phyloP scores from a whole-genome alignment of 2,113 vertebrate genomes.

The Pterophyllum scalare region DNA sequence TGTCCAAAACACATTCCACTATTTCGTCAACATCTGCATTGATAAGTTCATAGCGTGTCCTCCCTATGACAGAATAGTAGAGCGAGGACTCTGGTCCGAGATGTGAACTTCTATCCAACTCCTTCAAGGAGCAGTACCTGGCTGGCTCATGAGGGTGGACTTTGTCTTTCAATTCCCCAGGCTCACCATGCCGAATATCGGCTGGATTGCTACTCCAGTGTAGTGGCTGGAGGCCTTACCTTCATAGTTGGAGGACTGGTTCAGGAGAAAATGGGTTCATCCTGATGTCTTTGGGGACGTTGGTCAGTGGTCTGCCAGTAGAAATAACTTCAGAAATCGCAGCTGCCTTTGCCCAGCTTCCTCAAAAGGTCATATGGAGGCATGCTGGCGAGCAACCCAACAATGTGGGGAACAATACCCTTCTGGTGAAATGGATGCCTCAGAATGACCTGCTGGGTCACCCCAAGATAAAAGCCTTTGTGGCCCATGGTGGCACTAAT shows the following conservation, averaged over 20 bases:
- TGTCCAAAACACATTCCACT: slow-evolving; percentile 60
- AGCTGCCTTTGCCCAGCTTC: slow-evolving; percentile 77
- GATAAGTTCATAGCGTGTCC: slow-evolving; percentile 57
- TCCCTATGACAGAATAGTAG: slow-evolving; percentile 66
- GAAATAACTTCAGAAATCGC: slow-evolving; percentile 77
- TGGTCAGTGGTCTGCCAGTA: slow-evolving; percentile 71
- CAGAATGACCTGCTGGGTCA: slow-evolving; percentile 83
- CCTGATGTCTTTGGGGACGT: slow-evolving; percentile 79
- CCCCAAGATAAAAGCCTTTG: slow-evolving; percentile 74
- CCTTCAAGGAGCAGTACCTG: slow-evolving; percentile 73
- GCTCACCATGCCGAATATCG: slow-evolving; percentile 78
- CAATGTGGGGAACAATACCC: slow-evolving; percentile 79
- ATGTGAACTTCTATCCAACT: slow-evolving; percentile 74
- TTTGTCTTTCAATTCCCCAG: slow-evolving; percentile 80
- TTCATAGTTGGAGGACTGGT: slow-evolving; percentile 77
- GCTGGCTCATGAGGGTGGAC: slow-evolving; percentile 81
- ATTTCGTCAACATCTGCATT: slow-evolving; percentile 50
- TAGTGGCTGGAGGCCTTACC: slow-evolving; percentile 71
- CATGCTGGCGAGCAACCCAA: slow-evolving; percentile 61
- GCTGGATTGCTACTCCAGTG: slow-evolving; percentile 83
- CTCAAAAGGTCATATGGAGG: slow-evolving; percentile 82
- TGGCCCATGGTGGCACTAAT: slow-evolving; percentile 78
- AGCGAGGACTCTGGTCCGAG: slow-evolving; percentile 73
- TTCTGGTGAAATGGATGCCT: slow-evolving; percentile 77
- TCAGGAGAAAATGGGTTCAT: slow-evolving; percentile 81